A percentile compares a stretch with the other conserved stretches of the same genome.
These are phyloP conservation scores for Philereme transversata DNA, from an alignment of 2,888 invertebrate genomes.

Conservation along the genomic window DNA sequence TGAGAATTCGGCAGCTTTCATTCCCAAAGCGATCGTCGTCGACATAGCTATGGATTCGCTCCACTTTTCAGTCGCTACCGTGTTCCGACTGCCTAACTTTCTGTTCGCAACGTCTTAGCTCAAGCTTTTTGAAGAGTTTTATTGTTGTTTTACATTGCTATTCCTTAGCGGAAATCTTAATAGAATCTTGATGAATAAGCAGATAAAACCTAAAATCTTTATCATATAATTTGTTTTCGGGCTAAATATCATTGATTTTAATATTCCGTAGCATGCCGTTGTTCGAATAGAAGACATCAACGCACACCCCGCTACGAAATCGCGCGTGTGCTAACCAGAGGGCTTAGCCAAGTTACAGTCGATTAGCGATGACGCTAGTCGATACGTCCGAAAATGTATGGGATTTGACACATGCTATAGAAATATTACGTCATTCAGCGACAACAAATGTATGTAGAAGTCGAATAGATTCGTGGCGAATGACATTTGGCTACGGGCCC, in stretches of 20 bases:
- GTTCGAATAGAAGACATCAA: slow-evolving; percentile 63
- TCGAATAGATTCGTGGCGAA: too few species aligned
- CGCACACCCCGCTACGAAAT: slow-evolving; percentile 50
- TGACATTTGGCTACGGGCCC: too few species aligned
- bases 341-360: too few species aligned
- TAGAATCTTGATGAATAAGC: too few species aligned
- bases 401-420: too few species aligned
- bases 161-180: not conserved
- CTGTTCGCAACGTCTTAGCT: slow-evolving; percentile 47
- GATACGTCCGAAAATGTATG: too few species aligned
- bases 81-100: slow-evolving; percentile 46
- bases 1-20: slow-evolving; percentile 55
- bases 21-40: slow-evolving; percentile 49
- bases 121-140: slow-evolving; percentile 24
- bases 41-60: slow-evolving; percentile 52
- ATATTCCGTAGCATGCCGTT: slow-evolving; percentile 1
- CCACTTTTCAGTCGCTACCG: slow-evolving; percentile 51
- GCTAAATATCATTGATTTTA: not conserved
- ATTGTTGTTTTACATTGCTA: slow-evolving; percentile 3
- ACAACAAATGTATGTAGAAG: too few species aligned
- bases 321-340: slow-evolving; percentile 34
- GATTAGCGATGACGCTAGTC: too few species aligned
- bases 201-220: too few species aligned
- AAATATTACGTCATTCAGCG: too few species aligned
- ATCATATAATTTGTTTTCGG: too few species aligned